These are phyloP conservation scores for Lottia gigantea DNA, from an alignment of 2,888 invertebrate species.

Conservation along the genomic window DNA sequence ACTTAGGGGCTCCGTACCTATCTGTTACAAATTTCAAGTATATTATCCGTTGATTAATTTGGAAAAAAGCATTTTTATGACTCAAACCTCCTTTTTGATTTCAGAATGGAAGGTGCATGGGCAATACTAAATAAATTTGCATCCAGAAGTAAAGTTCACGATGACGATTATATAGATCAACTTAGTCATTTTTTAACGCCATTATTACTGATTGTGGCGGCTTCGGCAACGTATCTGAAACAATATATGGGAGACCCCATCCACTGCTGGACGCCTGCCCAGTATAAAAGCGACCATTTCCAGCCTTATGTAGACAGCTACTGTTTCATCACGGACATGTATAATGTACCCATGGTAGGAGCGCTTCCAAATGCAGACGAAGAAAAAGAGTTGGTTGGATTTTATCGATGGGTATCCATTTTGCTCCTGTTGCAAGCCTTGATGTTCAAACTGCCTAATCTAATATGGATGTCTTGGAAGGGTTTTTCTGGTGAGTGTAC, in stretches of 20 bases:
- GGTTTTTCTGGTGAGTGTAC: not conserved
- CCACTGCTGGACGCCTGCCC: constrained; percentile 5
- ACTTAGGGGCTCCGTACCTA: too few relatives aligned
- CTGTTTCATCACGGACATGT: constrained; percentile 5
- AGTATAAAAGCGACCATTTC: not conserved
- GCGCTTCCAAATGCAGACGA: not conserved
- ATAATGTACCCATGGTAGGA: not conserved
- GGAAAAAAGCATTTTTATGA: too few relatives aligned
- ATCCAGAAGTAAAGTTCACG: not conserved
- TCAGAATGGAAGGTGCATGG: not conserved
- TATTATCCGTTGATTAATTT: too few relatives aligned
- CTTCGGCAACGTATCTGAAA: not conserved
- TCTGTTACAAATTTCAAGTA: too few relatives aligned
- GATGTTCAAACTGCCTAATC: constrained; percentile 1
- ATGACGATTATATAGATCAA: not conserved
- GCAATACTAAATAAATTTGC: not conserved
- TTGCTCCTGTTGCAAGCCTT: not conserved
- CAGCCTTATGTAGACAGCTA: not conserved
- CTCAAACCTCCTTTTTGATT: too few relatives aligned
- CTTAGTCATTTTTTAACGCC: not conserved
- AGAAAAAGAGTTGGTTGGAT: not conserved
- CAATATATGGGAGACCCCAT: not conserved
- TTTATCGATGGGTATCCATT: constrained; percentile 3
- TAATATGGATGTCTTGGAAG: not conserved
- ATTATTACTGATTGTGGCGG: not conserved